Conservation (phyloP, 1,140 invertebrate genomes). For the Reticulitermes speratus region DNA sequence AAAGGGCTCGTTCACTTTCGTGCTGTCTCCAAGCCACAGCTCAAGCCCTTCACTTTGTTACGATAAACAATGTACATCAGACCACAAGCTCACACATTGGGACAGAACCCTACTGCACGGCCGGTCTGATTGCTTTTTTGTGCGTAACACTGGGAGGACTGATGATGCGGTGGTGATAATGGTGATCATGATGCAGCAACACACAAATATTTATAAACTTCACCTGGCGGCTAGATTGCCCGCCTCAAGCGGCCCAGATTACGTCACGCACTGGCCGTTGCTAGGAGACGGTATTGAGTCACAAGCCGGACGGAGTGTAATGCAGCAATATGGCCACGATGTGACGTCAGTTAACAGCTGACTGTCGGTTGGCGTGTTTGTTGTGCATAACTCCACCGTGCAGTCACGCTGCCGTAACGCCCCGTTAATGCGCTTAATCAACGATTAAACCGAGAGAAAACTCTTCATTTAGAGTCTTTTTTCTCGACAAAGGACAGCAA, state of each 20-base stretch:
- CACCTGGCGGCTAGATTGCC: not conserved
- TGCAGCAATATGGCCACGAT: not conserved
- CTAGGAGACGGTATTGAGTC: not conserved
- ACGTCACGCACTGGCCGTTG: not conserved
- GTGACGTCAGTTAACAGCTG: constrained; percentile 13
- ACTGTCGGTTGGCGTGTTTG: constrained; percentile 7
- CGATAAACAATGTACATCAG: too few species aligned
- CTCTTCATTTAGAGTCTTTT: not conserved
- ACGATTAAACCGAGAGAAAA: constrained; percentile 6
- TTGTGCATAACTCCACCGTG: constrained; percentile 12
- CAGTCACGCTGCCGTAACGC: constrained; percentile 1
- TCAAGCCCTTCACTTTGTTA: too few species aligned
- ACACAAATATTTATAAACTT: constrained; percentile 20
- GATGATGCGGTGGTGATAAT: constrained; percentile 17
- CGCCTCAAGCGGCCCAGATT: not conserved
- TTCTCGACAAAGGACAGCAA: not conserved
- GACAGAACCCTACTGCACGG: not conserved
- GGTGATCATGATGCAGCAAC: constrained; percentile 17
- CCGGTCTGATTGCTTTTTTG: constrained; percentile 13
- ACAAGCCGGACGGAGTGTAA: not conserved
- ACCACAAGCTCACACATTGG: not conserved
- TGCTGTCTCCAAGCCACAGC: too few species aligned
- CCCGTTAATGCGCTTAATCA: constrained; percentile 8
- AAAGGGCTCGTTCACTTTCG: too few species aligned
- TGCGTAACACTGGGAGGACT: constrained; percentile 13